Evolutionary conservation across 2,113 vertebrate genomes (phyloP), one percentile per base, ranked within the genome.

Genomic region (Brachyistius frenatus): DNA sequence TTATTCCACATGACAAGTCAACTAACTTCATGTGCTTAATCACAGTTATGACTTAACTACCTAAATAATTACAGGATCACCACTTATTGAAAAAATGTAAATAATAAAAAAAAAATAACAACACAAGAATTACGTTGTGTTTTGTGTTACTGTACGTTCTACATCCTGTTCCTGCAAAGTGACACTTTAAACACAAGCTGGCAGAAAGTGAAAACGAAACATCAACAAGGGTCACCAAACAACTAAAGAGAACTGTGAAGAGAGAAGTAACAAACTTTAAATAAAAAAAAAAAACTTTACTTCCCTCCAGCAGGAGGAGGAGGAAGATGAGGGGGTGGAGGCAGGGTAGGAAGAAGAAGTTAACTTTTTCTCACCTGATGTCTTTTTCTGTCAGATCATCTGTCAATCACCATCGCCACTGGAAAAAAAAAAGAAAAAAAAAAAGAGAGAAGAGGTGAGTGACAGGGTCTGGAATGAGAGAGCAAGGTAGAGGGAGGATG

Each of bases 361-460:
- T 76, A 71, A 90, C 82, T 79, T 90, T 80, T 73, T 72, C 93
- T 93, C 88, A 94, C 94, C 93, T 93, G 91, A 89, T 91, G 86
- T 91, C 84, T 92, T 91, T 88, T 87, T 88, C 66, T 83, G 86
- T 93, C 92, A 95, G 89, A 94, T 95, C 93, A 95, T 93, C 92
- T 92, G 93, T 93, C 90, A 86, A 84, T 89, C 91, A 93, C 83
- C 94, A 95, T 94, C 76, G 88, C 92, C 86, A 60, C 93, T 91
- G 73, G n/a, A 14, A 84, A 72, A 70, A 49, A 69, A 83, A 76
- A 80, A 68, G 62, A 39, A 14, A 84, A 72, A 70, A 49, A 69
- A 83, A 76, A 80, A 68, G 62, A 39, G 35, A 66, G 33, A 66
- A 50, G 69, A 61, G 66, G 62, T 88, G 90, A 92, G 81, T 85